These are phyloP conservation scores for Ophion ventricosus DNA, from an alignment of 2,888 invertebrate genomes.

Conservation along the genomic window DNA sequence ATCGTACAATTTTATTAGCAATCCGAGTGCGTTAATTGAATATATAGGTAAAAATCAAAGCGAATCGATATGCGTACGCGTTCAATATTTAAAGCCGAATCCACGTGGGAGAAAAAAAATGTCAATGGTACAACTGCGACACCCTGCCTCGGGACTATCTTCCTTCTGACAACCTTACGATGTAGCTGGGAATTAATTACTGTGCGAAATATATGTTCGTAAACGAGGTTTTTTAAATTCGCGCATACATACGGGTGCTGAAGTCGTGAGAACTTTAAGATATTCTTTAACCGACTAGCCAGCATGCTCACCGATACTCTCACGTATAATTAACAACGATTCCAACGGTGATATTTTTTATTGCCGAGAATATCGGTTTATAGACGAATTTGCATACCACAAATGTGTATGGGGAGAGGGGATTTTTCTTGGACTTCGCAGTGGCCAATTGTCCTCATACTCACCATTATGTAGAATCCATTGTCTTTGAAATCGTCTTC, in stretches of 20 bases:
- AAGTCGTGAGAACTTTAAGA: constrained; percentile 17
- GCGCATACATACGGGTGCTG: not conserved
- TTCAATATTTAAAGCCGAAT: not conserved
- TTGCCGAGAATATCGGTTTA: constrained; percentile 54
- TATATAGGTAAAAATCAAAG: not conserved
- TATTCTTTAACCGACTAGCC: constrained; percentile 4
- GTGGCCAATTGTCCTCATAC: too few species aligned
- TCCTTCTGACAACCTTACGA: constrained; percentile 36
- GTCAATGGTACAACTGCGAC: constrained; percentile 18
- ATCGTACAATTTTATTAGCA: too few species aligned
- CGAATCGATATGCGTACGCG: not conserved
- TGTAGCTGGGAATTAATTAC: constrained; percentile 57
- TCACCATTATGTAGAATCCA: too few species aligned
- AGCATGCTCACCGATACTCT: not conserved
- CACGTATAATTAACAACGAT: constrained; percentile 42
- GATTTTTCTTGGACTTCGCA: not conserved
- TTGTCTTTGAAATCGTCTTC: not conserved
- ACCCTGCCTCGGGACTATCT: not conserved
- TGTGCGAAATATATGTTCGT: constrained; percentile 33
- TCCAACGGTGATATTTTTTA: constrained; percentile 54
- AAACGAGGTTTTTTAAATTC: constrained; percentile 24
- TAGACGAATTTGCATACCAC: constrained; percentile 31
- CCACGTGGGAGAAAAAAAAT: not conserved
- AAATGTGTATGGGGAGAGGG: not conserved
- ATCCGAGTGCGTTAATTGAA: not conserved